phyloP scores from a whole-genome alignment of 2,113 vertebrate genomes.

The Apaloderma vittatum region DNA sequence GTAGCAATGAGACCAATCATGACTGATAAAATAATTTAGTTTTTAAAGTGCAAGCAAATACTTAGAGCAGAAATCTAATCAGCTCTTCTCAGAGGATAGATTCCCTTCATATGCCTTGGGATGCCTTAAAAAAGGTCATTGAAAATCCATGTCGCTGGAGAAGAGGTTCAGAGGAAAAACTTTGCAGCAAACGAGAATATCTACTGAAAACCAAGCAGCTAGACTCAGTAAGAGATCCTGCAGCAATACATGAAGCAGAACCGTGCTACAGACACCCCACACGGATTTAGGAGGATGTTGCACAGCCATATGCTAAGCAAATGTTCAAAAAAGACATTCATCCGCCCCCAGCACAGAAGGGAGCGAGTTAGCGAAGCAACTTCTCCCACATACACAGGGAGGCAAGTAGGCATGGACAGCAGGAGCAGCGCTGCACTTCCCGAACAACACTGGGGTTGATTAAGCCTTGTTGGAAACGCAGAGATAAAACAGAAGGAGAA shows the following conservation, averaged over 20 bases:
- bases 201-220: background rate
- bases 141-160: background rate
- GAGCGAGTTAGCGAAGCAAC: background rate
- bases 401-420: background rate
- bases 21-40: background rate
- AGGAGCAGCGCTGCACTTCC: background rate
- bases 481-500: conserved; percentile 41
- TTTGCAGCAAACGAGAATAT: fast-evolving
- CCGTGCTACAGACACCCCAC: background rate
- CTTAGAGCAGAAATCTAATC: background rate
- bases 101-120: background rate
- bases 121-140: background rate
- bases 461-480: background rate
- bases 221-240: background rate
- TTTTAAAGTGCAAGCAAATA: background rate
- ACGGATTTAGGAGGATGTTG: background rate
- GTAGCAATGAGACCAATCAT: background rate
- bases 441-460: background rate
- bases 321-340: background rate
- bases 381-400: background rate
- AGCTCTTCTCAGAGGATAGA: background rate
- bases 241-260: background rate
- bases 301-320: background rate
- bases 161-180: background rate
- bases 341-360: background rate